These are phyloP conservation scores for Oncorhynchus kisutch DNA, from an alignment of 2,113 vertebrate genomes.

Conservation along the genomic window DNA sequence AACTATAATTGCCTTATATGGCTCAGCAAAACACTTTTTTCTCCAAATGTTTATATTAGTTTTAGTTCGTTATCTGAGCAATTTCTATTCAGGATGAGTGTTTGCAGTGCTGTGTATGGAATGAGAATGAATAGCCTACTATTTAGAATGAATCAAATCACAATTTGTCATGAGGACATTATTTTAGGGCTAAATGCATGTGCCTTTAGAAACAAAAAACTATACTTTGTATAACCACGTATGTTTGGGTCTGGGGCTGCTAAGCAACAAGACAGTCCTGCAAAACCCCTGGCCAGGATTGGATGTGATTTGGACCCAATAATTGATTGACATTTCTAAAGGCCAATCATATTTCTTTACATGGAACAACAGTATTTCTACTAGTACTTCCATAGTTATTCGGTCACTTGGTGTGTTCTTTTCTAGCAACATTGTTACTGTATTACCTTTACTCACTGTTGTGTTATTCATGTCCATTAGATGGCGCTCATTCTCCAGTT, in stretches of 20 bases:
- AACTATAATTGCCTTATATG: no score
- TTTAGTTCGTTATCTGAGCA: background rate
- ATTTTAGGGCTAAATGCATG: background rate
- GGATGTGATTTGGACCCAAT: background rate
- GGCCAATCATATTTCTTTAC: background rate
- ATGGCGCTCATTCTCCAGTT: slow-evolving; percentile 31
- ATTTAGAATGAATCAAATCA: no score
- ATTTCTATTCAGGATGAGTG: background rate
- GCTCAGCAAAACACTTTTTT: no score
- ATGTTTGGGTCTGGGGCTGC: slow-evolving; percentile 52
- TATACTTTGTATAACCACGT: slow-evolving; percentile 28
- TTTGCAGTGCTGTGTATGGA: no score
- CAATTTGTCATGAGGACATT: background rate
- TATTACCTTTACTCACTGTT: background rate
- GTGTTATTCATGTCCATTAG: slow-evolving; percentile 35
- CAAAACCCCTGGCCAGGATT: background rate
- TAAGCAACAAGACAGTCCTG: slow-evolving; percentile 39
- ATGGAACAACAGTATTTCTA: no score
- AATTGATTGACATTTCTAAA: background rate
- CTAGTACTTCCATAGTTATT: no score
- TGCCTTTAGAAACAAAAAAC: background rate
- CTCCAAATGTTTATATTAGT: no score
- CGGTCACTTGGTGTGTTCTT: background rate
- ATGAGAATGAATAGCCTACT: no score
- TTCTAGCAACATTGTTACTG: background rate